Evolutionary conservation across 2,888 invertebrate genomes (phyloP).

Genomic region (Gordius sp.): DNA sequence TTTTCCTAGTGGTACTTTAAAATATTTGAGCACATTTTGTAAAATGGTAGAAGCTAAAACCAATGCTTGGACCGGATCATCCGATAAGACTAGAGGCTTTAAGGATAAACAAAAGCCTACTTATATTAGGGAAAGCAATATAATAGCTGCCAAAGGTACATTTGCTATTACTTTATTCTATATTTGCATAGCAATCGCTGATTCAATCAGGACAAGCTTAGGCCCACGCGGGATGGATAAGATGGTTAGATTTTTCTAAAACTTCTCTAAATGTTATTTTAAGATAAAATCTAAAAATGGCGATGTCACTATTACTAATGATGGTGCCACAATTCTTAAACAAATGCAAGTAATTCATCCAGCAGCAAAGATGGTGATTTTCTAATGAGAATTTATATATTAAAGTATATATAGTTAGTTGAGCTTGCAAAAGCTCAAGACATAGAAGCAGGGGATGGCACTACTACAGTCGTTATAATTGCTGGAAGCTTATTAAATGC

Average conservation of each 20-base stretch:
- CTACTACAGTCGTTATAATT: conserved; percentile 86
- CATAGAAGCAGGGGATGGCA: conserved; percentile 94
- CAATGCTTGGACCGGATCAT: too few species aligned
- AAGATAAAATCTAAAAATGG: conserved; percentile 82
- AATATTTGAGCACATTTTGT: too few species aligned
- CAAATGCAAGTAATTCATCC: conserved; percentile 95
- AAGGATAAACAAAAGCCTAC: conserved; percentile 12
- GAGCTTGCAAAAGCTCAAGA: conserved; percentile 94
- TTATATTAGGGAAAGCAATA: conserved; percentile 3
- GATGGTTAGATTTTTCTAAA: conserved; percentile 45
- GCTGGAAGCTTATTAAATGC: conserved; percentile 82
- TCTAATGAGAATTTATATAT: background rate
- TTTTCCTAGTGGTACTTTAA: too few species aligned
- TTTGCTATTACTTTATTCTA: background rate
- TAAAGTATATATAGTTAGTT: conserved; percentile 43
- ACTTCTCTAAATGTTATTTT: conserved; percentile 19
- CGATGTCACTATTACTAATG: conserved; percentile 96
- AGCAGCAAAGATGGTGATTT: conserved; percentile 75
- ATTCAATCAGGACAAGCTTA: conserved; percentile 90
- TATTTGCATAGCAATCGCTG: conserved; percentile 52
- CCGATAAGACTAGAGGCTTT: background rate
- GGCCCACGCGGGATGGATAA: conserved; percentile 98
- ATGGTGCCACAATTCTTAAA: conserved; percentile 93
- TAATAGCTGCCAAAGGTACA: conserved; percentile 14
- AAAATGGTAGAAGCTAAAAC: too few species aligned